These are phyloP conservation scores for Oxystoma pomonae DNA, from an alignment of 2,888 invertebrate species.

Conservation along the genomic window DNA sequence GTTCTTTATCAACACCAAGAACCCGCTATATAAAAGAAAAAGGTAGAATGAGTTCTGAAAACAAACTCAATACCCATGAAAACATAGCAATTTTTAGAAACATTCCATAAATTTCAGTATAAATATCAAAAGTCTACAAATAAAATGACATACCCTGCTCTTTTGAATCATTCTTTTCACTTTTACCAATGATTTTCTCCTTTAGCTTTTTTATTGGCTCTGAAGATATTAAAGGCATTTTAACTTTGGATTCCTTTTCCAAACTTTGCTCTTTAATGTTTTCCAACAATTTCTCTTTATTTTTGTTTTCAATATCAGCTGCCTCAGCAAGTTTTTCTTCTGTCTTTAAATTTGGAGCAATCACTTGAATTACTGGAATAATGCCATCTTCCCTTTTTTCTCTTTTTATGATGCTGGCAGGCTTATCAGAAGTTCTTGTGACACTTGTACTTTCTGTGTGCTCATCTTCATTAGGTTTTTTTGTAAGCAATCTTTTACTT, in stretches of 20 bases:
- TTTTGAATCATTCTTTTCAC: constrained; percentile 30
- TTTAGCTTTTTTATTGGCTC: constrained; percentile 39
- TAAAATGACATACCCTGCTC: no score
- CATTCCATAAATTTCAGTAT: no score
- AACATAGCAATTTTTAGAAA: no score
- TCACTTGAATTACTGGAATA: constrained; percentile 15
- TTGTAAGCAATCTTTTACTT: background rate
- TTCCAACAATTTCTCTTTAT: constrained; percentile 6
- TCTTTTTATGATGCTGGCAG: constrained; percentile 7
- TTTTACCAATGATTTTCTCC: constrained; percentile 39
- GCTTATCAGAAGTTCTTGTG: constrained; percentile 3
- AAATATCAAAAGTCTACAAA: background rate
- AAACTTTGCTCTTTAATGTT: constrained; percentile 21
- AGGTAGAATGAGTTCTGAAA: no score
- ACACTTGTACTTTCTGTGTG: background rate
- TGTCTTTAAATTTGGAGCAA: constrained; percentile 14
- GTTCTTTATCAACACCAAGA: no score
- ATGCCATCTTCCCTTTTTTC: constrained; percentile 2
- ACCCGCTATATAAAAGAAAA: no score
- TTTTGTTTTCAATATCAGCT: background rate
- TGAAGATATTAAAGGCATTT: constrained; percentile 6
- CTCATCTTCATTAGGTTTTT: background rate
- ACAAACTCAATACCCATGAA: no score
- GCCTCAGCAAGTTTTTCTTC: background rate
- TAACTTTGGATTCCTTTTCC: constrained; percentile 4